Conservation (phyloP, 2,888 invertebrate genomes). For the Crossocerus cetratus region DNA sequence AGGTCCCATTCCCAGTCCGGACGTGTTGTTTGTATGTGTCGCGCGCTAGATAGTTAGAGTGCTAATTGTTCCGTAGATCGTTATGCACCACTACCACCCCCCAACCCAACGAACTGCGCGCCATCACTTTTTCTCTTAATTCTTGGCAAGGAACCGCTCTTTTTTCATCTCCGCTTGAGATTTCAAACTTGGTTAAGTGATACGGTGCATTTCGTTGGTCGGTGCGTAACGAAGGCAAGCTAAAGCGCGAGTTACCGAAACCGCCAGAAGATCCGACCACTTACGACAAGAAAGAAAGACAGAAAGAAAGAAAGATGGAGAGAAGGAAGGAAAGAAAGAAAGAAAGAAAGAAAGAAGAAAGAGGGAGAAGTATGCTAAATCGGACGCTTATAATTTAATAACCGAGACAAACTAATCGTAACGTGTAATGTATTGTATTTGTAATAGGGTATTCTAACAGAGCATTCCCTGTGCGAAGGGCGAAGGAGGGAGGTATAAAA, state of each 20-base stretch:
- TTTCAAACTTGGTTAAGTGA: too few relatives aligned
- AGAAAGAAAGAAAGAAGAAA: not conserved
- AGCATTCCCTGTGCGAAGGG: constrained; percentile 23
- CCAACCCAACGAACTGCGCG: constrained; percentile 45
- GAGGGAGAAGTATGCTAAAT: constrained; percentile 57
- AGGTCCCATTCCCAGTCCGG: constrained; percentile 37
- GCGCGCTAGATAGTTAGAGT: constrained; percentile 34
- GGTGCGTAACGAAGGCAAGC: constrained; percentile 44
- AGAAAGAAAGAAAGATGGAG: not conserved
- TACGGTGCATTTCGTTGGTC: constrained; percentile 40
- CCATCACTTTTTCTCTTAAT: constrained; percentile 1
- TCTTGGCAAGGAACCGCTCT: constrained; percentile 13
- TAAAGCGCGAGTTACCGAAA: constrained; percentile 7
- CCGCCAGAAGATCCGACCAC: too few relatives aligned
- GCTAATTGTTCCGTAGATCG: constrained; percentile 46
- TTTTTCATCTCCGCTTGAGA: not conserved
- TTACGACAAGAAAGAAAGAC: not conserved
- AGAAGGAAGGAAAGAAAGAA: constrained; percentile 11
- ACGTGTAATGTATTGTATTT: constrained; percentile 72
- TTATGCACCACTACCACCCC: constrained; percentile 54
- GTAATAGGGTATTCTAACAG: constrained; percentile 71
- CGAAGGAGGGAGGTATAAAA: too few relatives aligned
- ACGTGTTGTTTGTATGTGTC: constrained; percentile 55
- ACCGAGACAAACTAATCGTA: constrained; percentile 67
- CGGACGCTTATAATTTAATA: constrained; percentile 73